A percentile compares a stretch with the other conserved stretches of the same genome.
phyloP scores from a whole-genome alignment of 2,888 invertebrate species.

The Nowickia ferox region DNA sequence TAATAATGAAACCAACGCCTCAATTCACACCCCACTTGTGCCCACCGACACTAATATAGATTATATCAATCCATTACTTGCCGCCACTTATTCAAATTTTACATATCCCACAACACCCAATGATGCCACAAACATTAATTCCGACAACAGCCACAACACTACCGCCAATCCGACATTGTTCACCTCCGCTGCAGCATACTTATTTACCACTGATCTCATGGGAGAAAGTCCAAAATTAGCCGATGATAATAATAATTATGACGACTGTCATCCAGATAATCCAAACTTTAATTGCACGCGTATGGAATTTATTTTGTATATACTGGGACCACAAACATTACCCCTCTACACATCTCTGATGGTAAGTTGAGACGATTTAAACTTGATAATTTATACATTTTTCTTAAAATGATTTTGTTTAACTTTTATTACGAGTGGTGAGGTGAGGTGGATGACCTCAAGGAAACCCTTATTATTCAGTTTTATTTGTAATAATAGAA shows the following conservation, averaged over 20 bases:
- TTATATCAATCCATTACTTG: conserved; percentile 33
- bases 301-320: conserved; percentile 85
- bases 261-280: conserved; percentile 83
- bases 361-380: conserved; percentile 76
- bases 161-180: background rate
- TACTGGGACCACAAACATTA: conserved; percentile 87
- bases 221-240: conserved; percentile 39
- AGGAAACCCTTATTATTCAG: too few species aligned
- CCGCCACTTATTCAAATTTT: conserved; percentile 28
- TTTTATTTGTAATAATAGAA: too few species aligned
- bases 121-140: conserved; percentile 14
- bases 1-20: conserved; percentile 26
- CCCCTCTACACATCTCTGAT: conserved; percentile 85
- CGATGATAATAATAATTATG: conserved; percentile 35
- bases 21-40: background rate
- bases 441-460: too few species aligned
- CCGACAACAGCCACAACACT: background rate
- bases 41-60: conserved; percentile 22
- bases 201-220: conserved; percentile 40
- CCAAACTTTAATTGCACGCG: conserved; percentile 85
- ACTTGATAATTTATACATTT: too few species aligned
- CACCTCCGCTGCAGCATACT: conserved; percentile 13
- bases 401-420: too few species aligned
- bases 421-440: too few species aligned
- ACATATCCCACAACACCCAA: conserved; percentile 18